phyloP scores from a whole-genome alignment of 1,140 invertebrate species.

The Drosophila nikananu region DNA sequence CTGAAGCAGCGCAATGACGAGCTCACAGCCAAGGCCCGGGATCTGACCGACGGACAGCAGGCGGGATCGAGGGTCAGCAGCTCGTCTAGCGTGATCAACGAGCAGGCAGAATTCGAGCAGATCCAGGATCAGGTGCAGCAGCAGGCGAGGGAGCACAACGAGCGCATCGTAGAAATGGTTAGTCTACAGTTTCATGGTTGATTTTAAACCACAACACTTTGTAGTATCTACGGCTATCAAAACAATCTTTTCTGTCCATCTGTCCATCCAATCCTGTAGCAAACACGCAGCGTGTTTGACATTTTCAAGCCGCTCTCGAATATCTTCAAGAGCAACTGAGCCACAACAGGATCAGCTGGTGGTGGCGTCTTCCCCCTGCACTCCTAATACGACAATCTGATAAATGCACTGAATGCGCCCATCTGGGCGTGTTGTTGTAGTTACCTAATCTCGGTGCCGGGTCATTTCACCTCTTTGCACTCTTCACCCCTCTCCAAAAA shows the following conservation, averaged over 20 bases:
- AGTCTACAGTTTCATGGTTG: conserved; percentile 26
- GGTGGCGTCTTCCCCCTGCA: conserved; percentile 6
- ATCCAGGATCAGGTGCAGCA: conserved; percentile 78
- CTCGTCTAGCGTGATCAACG: conserved; percentile 62
- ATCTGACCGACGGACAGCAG: conserved; percentile 76
- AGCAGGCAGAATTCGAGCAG: conserved; percentile 72
- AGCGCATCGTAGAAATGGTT: conserved; percentile 85
- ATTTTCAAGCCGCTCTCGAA: conserved; percentile 75
- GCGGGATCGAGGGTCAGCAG: conserved; percentile 43
- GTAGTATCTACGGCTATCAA: conserved; percentile 17
- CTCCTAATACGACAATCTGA: conserved; percentile 18
- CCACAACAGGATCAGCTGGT: conserved; percentile 25
- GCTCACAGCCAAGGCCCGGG: conserved; percentile 61
- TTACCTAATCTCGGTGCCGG: conserved; percentile 44
- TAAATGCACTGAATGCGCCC: conserved; percentile 60
- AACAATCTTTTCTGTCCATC: conserved; percentile 41
- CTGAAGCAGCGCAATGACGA: conserved; percentile 85
- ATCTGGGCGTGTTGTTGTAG: conserved; percentile 44
- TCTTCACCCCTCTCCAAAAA: conserved; percentile 21
- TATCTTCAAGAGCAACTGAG: conserved; percentile 74
- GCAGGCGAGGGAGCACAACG: conserved; percentile 75
- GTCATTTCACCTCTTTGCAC: conserved; percentile 15
- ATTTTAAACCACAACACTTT: neutral
- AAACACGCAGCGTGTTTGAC: conserved; percentile 76
- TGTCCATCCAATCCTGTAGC: conserved; percentile 45